phyloP scores from a whole-genome alignment of 2,888 invertebrate species.

The Thereva unica region DNA sequence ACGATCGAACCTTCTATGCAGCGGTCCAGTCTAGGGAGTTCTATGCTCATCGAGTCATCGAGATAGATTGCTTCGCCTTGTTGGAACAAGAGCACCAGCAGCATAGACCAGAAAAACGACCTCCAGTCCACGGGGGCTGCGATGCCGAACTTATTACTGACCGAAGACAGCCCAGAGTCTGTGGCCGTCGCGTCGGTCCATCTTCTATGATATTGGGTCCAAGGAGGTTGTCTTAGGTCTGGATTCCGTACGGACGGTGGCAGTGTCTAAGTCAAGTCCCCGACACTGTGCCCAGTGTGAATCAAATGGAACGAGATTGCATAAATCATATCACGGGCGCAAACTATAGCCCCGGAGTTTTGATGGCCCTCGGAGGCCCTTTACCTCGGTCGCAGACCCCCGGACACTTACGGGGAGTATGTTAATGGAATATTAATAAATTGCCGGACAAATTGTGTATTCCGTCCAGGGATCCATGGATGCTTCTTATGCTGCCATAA shows the following conservation, averaged over 20 bases:
- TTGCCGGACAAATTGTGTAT: slow-evolving; percentile 51
- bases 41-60: slow-evolving; percentile 31
- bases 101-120: slow-evolving; percentile 22
- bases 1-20: slow-evolving; percentile 16
- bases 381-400: slow-evolving; percentile 35
- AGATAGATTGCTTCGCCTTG: slow-evolving; percentile 24
- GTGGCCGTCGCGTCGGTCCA: background rate
- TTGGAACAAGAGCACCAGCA: slow-evolving; percentile 8
- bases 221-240: slow-evolving; percentile 1
- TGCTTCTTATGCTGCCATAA: slow-evolving; percentile 40
- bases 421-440: slow-evolving; percentile 54
- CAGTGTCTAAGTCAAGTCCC: slow-evolving; percentile 35
- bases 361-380: slow-evolving; percentile 41
- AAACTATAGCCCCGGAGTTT: slow-evolving; percentile 38
- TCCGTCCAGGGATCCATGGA: slow-evolving; percentile 48
- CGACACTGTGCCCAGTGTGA: slow-evolving; percentile 36
- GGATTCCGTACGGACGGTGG: slow-evolving; percentile 19
- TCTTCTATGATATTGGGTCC: too few relatives aligned
- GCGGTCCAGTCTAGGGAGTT: slow-evolving; percentile 12
- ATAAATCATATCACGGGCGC: slow-evolving; percentile 37
- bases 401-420: slow-evolving; percentile 42
- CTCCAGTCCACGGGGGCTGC: slow-evolving; percentile 25
- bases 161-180: slow-evolving; percentile 28
- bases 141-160: slow-evolving; percentile 29
- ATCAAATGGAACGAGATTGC: slow-evolving; percentile 39